phyloP scores from a whole-genome alignment of 53 echinoderm and acorn worm species.

The Patiria pectinifera region DNA sequence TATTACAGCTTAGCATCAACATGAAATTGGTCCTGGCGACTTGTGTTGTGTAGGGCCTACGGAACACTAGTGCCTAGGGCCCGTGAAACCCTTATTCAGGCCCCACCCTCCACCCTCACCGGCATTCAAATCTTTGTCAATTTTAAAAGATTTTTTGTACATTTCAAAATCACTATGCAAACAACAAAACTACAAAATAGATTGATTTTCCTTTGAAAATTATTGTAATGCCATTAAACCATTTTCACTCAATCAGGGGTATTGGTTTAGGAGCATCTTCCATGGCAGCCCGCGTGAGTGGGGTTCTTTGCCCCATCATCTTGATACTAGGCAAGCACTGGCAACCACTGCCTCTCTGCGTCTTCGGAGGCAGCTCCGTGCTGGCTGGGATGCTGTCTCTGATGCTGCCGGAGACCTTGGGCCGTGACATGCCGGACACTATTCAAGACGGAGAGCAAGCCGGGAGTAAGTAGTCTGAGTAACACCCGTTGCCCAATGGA shows the following conservation, averaged over 20 bases:
- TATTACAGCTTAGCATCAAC: too few relatives aligned
- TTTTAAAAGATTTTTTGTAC: too few relatives aligned
- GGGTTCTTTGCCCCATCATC: slow-evolving; percentile 26
- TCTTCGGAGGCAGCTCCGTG: slow-evolving; percentile 54
- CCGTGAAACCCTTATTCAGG: too few relatives aligned
- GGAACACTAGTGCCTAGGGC: too few relatives aligned
- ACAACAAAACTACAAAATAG: too few relatives aligned
- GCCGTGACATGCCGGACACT: slow-evolving; percentile 54
- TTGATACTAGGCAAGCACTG: slow-evolving; percentile 7
- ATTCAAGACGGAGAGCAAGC: slow-evolving; percentile 60
- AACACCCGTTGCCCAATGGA: too few relatives aligned
- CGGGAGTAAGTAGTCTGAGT: slow-evolving; percentile 42
- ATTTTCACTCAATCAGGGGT: slow-evolving; percentile 15
- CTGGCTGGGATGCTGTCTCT: slow-evolving; percentile 51
- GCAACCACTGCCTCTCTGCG: slow-evolving; percentile 34
- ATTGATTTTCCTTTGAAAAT: too few relatives aligned
- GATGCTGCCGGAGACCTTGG: slow-evolving; percentile 61
- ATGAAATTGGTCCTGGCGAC: too few relatives aligned
- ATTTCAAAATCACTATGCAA: too few relatives aligned
- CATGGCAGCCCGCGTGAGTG: slow-evolving; percentile 41
- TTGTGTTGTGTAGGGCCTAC: too few relatives aligned
- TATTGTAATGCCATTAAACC: not conserved
- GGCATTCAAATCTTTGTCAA: too few relatives aligned
- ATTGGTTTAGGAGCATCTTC: slow-evolving; percentile 38
- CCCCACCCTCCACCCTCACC: too few relatives aligned